phyloP scores from a whole-genome alignment of 2,797 vertebrate species.

The Pseudomugil gertrudae region DNA sequence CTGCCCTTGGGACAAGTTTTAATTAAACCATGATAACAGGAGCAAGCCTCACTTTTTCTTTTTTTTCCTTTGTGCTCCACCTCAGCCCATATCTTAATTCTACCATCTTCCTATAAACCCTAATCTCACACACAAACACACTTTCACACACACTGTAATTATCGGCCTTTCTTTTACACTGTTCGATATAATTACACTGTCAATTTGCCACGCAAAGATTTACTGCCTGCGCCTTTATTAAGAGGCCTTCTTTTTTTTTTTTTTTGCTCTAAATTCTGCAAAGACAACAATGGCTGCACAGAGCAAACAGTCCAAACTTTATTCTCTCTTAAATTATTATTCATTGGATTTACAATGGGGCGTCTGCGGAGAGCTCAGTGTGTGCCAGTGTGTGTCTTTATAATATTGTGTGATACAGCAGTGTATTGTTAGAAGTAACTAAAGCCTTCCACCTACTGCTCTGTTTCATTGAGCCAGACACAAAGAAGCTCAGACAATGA shows the following conservation, averaged over 20 bases:
- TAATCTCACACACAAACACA: conserved; percentile 26
- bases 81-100: conserved; percentile 27
- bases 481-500: conserved; percentile 56
- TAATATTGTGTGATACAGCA: conserved; percentile 58
- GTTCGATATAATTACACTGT: conserved; percentile 62
- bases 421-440: conserved; percentile 59
- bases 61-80: conserved; percentile 17
- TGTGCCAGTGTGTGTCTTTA: conserved; percentile 55
- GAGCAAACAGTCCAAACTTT: conserved; percentile 50
- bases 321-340: conserved; percentile 67
- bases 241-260: not conserved
- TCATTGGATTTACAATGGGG: conserved; percentile 63
- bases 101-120: conserved; percentile 10
- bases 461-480: conserved; percentile 61
- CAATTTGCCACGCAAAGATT: conserved; percentile 54
- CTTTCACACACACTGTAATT: conserved; percentile 46
- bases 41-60: conserved; percentile 11
- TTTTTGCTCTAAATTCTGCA: conserved; percentile 33
- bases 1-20: conserved; percentile 41
- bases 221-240: conserved; percentile 30
- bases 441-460: conserved; percentile 55
- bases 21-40: conserved; percentile 58
- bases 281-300: conserved; percentile 42
- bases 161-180: conserved; percentile 53
- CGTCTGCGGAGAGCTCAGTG: conserved; percentile 48